Base-by-base conservation (phyloP, 2,113 vertebrate genomes). In the Muscicapa adusta region DNA sequence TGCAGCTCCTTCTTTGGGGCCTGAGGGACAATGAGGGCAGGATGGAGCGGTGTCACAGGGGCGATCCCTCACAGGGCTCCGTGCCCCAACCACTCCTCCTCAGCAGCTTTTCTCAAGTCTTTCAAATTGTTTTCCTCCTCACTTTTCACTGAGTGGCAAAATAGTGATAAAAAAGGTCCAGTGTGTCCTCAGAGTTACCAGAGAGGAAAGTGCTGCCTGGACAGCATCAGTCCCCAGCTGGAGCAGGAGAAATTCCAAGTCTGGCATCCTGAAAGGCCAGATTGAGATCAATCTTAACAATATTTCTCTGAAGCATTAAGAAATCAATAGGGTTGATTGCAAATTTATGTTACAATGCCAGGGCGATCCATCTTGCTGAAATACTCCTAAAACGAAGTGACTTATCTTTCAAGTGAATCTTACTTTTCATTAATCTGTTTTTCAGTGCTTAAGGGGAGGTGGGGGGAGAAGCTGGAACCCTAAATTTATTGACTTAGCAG, bases 1-100 rank as follows among this genome's bases (percentile, higher is more conserved):
- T 99, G 99, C 72, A 99, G 98, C 95, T 99, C 99, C 96, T 99
- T 99, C 96, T 98, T 99, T 0, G 99, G 99, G 3, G 99, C 99
- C 99, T 99, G 90, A 62, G 66, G 48, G 48, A 10, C 1, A 5
- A 6, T 3, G 20, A 47, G 24, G 6, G 47, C 12, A 12, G 57
- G 28, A 26, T 0, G 13, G 16, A 38, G 48, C 6, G 10, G 65
- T 19, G 92, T 86, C 57, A 89, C 3, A 3, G 31, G 60, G 17
- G 7, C 2, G 47, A 48, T 12, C 11, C 47, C 45, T 85, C 14
- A 4, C 19, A 3, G 71, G 40, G 53, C 61, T 34, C 66, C 0
- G 10, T 54, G 17, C 4, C 47, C 3, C 1, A 0, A 1, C 9
- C 43, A 3, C 33, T 31, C 16, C 78, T 53, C 28, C 57, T 33